Evolutionary conservation across 2,113 vertebrate genomes (phyloP), one percentile per base, ranked within the genome.

Genomic region (Albula glossodonta): DNA sequence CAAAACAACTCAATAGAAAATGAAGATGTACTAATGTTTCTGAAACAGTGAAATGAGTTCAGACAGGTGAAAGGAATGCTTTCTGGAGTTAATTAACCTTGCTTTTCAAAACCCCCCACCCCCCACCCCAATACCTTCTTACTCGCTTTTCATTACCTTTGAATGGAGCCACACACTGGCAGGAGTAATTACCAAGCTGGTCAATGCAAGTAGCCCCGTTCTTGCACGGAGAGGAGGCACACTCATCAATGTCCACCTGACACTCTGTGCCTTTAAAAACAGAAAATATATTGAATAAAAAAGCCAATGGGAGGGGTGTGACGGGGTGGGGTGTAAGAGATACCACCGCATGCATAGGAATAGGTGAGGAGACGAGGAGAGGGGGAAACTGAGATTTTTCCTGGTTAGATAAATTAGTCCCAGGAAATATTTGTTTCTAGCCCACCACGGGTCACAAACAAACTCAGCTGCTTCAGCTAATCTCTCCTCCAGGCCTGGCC

Each of bases 71-170:
- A 92, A 96, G 92, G 94, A 95, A 96, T 91, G 91, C 88, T 92
- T 95, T 96, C 90, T 93, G 89, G 95, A 96, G 95, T 95, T 96
- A 97, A 97, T 97, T 97, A 95, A 93, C 91, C 95, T 97, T 97
- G 88, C 87, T 94, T 95, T 96, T 92, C 92, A 89, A 91, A 85
- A 89, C 89, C 51, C 82, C 51, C 78, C 48, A 11, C 41, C 25
- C 41, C 48, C 41, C 48, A 49, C 78, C 78, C 57, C 48, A 50
- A 22, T 90, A 93, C 19, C 60, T 22, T 19, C 93, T 95, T 93
- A 92, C 93, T 93, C 89, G 90, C 87, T 94, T 91, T 95, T 95
- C 93, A 95, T 97, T 99, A 97, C 96, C 95, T 98, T 96, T 97
- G 96, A 97, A 97, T 12, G 95, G 94, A 97, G 93, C 90, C 91